Conservation (phyloP, 1,140 invertebrate species). For the Hestina assimilis region DNA sequence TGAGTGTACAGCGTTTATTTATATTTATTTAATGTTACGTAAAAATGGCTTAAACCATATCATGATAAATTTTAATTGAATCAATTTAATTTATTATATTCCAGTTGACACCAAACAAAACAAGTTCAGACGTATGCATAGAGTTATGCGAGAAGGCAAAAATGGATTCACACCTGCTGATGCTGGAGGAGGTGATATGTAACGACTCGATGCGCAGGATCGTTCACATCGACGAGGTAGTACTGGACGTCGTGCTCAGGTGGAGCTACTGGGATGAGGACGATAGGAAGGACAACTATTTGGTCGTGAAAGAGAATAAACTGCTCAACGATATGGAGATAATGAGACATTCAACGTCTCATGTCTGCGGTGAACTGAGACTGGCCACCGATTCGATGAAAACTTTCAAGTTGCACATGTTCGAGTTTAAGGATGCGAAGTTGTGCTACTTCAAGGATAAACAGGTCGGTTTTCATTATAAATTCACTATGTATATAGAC, state of each 20-base stretch:
- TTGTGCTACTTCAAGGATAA: slow-evolving; percentile 90
- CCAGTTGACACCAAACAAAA: slow-evolving; percentile 87
- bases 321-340: slow-evolving; percentile 67
- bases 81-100: slow-evolving; percentile 22
- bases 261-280: slow-evolving; percentile 93
- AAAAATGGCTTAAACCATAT: slow-evolving; percentile 2
- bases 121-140: slow-evolving; percentile 85
- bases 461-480: slow-evolving; percentile 75
- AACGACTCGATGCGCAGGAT: slow-evolving; percentile 85
- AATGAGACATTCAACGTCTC: slow-evolving; percentile 79
- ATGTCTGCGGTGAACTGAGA: slow-evolving; percentile 83
- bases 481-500: not conserved
- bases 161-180: slow-evolving; percentile 81
- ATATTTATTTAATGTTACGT: not conserved
- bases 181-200: slow-evolving; percentile 87
- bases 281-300: slow-evolving; percentile 88
- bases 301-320: slow-evolving; percentile 82
- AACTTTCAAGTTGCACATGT: slow-evolving; percentile 85
- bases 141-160: slow-evolving; percentile 83
- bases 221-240: slow-evolving; percentile 87
- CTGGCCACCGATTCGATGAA: slow-evolving; percentile 88
- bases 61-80: not conserved
- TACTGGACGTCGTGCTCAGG: slow-evolving; percentile 83
- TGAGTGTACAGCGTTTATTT: too few relatives aligned
- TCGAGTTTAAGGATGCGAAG: slow-evolving; percentile 88